These are phyloP conservation scores for Eueides isabella DNA, from an alignment of 1,140 invertebrate species.

Conservation along the genomic window DNA sequence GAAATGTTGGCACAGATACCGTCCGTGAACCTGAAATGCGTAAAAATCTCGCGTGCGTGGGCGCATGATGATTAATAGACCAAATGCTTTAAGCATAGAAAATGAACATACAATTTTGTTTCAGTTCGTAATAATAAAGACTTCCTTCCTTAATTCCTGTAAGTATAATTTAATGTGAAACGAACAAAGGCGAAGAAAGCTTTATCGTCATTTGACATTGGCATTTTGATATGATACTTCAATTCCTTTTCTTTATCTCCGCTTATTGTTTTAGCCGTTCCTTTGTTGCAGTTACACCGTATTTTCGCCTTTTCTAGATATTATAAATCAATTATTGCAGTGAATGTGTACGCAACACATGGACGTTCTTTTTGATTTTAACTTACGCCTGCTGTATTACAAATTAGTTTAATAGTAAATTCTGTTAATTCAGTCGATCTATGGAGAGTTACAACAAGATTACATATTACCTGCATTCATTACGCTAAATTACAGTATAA, in stretches of 20 bases:
- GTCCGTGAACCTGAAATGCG: constrained; percentile 52
- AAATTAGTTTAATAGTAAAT: neutral
- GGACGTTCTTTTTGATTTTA: neutral
- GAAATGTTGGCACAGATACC: constrained; percentile 44
- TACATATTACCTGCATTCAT: neutral
- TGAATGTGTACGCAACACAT: neutral
- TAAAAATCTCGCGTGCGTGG: constrained; percentile 38
- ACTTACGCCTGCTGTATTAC: neutral
- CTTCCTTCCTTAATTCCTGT: neutral
- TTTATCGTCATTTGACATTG: neutral
- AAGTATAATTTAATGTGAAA: neutral
- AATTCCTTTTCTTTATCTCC: neutral
- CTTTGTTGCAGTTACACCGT: neutral
- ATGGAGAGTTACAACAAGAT: neutral
- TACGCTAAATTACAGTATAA: too few relatives aligned
- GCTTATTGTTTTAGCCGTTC: neutral
- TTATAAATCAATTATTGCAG: neutral
- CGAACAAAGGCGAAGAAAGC: neutral
- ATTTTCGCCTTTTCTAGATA: neutral
- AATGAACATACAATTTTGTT: neutral
- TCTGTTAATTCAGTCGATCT: neutral
- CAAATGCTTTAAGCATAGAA: neutral
- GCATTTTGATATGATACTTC: neutral
- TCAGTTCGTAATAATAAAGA: neutral
- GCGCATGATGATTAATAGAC: constrained; percentile 20